Percentiles rank a stretch among this genome's conserved stretches.
These are phyloP conservation scores for Centropyge bicolor DNA, from an alignment of 2,797 vertebrate species.

Conservation along the genomic window DNA sequence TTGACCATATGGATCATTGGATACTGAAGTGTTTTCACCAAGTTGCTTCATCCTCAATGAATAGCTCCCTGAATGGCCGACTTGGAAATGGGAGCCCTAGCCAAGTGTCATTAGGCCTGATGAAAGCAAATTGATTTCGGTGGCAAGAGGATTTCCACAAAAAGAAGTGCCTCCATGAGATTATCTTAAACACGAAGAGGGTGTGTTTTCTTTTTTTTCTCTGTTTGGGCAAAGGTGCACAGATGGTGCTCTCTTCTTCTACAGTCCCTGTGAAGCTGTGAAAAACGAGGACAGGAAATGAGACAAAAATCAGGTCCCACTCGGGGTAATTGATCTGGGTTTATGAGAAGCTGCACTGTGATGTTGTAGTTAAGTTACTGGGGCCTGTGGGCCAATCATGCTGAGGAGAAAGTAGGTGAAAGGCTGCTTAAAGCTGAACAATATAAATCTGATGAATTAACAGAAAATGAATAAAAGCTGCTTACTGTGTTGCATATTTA, in stretches of 20 bases:
- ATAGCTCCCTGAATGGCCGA: constrained; percentile 51
- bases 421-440: constrained; percentile 18
- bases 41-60: constrained; percentile 57
- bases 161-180: constrained; percentile 58
- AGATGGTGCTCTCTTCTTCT: constrained; percentile 67
- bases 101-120: constrained; percentile 78
- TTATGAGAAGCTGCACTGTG: constrained; percentile 41
- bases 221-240: constrained; percentile 49
- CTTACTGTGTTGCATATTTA: neutral
- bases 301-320: constrained; percentile 62
- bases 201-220: constrained; percentile 3
- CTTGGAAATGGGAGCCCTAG: constrained; percentile 54
- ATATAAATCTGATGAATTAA: constrained; percentile 8
- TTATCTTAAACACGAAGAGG: constrained; percentile 51
- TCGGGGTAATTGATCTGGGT: constrained; percentile 58
- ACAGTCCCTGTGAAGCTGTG: constrained; percentile 67
- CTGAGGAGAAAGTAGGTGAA: constrained; percentile 26
- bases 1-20: constrained; percentile 56
- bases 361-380: constrained; percentile 22
- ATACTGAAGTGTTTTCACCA: constrained; percentile 55
- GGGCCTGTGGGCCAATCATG: neutral
- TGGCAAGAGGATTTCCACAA: constrained; percentile 62
- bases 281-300: constrained; percentile 67
- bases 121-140: constrained; percentile 81
- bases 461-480: constrained; percentile 17